phyloP scores from a whole-genome alignment of 2,797 vertebrate genomes.

The Buceros bicornis region DNA sequence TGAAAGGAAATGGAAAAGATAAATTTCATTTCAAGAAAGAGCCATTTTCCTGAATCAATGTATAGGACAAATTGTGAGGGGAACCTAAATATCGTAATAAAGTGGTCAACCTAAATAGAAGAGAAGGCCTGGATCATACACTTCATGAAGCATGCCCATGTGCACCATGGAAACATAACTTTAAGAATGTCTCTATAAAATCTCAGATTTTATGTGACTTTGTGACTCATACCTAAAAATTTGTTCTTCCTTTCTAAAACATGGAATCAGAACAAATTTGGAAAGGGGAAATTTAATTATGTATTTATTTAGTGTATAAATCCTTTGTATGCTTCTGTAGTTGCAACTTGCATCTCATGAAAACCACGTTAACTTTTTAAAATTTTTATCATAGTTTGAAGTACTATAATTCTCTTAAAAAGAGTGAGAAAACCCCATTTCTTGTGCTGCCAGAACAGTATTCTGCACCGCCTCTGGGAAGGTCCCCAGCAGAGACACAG shows the following conservation, averaged over 20 bases:
- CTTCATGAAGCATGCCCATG: neutral
- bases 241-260: neutral
- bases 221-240: neutral
- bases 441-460: neutral
- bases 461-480: neutral
- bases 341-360: neutral
- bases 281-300: neutral
- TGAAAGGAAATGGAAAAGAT: neutral
- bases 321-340: neutral
- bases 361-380: neutral
- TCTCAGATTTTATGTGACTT: neutral
- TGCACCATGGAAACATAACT: neutral
- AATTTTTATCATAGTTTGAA: neutral
- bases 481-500: neutral
- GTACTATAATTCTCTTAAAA: neutral
- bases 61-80: neutral
- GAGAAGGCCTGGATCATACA: neutral
- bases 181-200: neutral
- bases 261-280: neutral
- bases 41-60: neutral
- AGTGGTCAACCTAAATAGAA: neutral
- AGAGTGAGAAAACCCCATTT: neutral
- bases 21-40: neutral
- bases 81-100: neutral
- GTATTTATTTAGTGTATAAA: neutral